A percentile compares a stretch with the other conserved stretches of the same genome.
These are phyloP conservation scores for Caenorhabditis parvicauda DNA, from an alignment of 2,888 invertebrate species.

Conservation along the genomic window DNA sequence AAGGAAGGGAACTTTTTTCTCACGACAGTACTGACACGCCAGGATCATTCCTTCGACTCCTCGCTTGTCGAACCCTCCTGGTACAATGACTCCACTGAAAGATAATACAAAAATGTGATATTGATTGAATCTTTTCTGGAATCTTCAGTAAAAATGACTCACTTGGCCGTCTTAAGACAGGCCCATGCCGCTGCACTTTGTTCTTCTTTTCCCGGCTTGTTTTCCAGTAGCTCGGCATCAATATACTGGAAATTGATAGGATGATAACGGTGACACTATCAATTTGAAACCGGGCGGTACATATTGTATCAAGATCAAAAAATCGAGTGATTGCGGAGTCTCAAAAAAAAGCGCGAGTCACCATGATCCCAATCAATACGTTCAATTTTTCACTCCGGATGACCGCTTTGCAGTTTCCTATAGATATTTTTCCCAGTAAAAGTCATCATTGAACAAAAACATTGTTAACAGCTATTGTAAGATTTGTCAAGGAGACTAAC, in stretches of 20 bases:
- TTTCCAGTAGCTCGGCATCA: constrained; percentile 43
- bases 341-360: no score
- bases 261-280: neutral
- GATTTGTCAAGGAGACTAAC: no score
- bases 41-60: constrained; percentile 94
- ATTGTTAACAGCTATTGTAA: no score
- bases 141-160: constrained; percentile 46
- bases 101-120: constrained; percentile 5
- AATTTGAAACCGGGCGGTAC: neutral
- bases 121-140: neutral
- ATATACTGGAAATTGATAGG: constrained; percentile 25
- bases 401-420: no score
- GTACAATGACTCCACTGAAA: constrained; percentile 84
- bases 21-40: constrained; percentile 88
- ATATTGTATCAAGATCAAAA: no score
- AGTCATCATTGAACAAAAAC: no score
- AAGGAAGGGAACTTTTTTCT: constrained; percentile 83
- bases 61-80: constrained; percentile 93
- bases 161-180: constrained; percentile 45
- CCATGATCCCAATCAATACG: no score
- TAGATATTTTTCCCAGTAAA: no score
- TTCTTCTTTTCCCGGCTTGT: constrained; percentile 22
- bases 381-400: no score
- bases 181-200: constrained; percentile 40
- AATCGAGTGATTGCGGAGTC: no score